Conservation (phyloP, 2,888 invertebrate species). For the Conchocele bisecta region DNA sequence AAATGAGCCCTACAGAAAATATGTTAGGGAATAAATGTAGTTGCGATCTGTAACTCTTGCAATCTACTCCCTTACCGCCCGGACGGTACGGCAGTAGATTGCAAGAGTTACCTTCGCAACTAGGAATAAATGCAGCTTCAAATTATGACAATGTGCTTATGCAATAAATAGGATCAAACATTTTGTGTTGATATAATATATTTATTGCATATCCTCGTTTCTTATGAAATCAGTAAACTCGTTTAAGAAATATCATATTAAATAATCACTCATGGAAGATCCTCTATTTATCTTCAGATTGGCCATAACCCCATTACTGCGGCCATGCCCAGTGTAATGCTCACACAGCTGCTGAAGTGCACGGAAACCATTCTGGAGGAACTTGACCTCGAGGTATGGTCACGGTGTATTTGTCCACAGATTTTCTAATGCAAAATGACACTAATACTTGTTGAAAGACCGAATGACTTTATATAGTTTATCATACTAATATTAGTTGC, state of each 20-base stretch:
- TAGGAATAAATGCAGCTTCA: too few species aligned
- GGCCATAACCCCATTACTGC: slow-evolving; percentile 78
- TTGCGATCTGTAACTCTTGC: too few species aligned
- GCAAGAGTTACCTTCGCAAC: too few species aligned
- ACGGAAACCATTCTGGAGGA: slow-evolving; percentile 66
- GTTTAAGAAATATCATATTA: too few species aligned
- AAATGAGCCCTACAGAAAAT: too few species aligned
- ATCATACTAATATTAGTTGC: background rate
- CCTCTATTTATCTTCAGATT: slow-evolving; percentile 61
- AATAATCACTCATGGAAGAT: background rate
- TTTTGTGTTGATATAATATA: background rate
- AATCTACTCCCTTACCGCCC: too few species aligned
- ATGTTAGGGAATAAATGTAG: too few species aligned
- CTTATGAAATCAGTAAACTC: too few species aligned
- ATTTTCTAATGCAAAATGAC: background rate
- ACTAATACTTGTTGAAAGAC: background rate
- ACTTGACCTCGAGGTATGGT: slow-evolving; percentile 74
- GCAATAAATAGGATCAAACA: too few species aligned
- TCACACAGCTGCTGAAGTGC: slow-evolving; percentile 61
- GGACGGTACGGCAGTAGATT: too few species aligned
- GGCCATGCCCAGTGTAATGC: slow-evolving; percentile 70
- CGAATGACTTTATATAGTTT: background rate
- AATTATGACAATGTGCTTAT: too few species aligned
- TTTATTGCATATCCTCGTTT: too few species aligned
- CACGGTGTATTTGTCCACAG: background rate